Conservation (phyloP, 1,140 invertebrate species). For the Saxidomus purpurata region DNA sequence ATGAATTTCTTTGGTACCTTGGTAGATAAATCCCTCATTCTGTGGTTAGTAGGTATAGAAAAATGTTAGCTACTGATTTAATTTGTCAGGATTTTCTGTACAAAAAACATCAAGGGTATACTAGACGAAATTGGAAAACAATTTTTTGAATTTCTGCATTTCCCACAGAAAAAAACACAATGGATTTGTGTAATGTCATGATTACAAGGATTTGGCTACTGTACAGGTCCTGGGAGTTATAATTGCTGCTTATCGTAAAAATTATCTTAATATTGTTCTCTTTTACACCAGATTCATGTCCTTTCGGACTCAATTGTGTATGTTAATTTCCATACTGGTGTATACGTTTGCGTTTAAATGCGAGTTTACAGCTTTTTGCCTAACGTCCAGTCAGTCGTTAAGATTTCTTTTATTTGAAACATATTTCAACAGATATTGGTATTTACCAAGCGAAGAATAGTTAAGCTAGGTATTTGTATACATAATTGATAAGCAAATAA, state of each 20-base stretch:
- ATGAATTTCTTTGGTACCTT: not conserved
- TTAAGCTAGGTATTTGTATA: constrained; percentile 40
- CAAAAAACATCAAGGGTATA: too few species aligned
- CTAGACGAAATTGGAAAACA: too few species aligned
- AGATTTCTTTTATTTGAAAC: not conserved
- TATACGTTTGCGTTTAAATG: not conserved
- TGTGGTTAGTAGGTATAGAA: not conserved
- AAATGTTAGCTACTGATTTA: not conserved
- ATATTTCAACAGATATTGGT: not conserved
- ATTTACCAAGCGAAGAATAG: constrained; percentile 11
- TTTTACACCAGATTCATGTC: not conserved
- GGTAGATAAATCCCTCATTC: not conserved
- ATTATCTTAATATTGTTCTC: constrained; percentile 14
- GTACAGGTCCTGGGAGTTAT: not conserved
- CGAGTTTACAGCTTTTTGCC: not conserved
- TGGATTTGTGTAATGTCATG: constrained; percentile 4
- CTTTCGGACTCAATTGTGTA: not conserved
- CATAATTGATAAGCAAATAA: constrained; percentile 62
- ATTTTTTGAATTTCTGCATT: too few species aligned
- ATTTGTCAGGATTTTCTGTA: not conserved
- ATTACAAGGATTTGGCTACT: not conserved
- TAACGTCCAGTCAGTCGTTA: not conserved
- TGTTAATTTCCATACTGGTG: not conserved
- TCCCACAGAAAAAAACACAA: too few species aligned
- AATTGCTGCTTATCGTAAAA: constrained; percentile 7